These are phyloP conservation scores for Eubasilissa splendida DNA, from an alignment of 2,888 invertebrate genomes.

Conservation along the genomic window DNA sequence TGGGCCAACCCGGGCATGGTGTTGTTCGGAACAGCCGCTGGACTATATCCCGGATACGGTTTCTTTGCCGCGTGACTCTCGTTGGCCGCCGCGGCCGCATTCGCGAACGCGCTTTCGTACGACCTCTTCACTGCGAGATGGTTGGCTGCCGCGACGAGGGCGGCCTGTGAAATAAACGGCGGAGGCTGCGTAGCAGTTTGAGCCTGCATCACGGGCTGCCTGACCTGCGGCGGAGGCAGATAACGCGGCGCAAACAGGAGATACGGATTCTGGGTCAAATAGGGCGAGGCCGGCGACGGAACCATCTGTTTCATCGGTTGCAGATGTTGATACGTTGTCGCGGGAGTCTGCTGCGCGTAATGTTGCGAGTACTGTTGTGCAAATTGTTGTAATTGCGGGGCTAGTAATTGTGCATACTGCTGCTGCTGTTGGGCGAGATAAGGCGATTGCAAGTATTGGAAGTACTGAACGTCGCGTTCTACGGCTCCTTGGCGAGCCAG, in stretches of 20 bases:
- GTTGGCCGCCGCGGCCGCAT: constrained; percentile 73
- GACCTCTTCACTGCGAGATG: constrained; percentile 71
- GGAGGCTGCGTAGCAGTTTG: constrained; percentile 32
- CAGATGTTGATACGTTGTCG: constrained; percentile 62
- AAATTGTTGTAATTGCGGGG: constrained; percentile 60
- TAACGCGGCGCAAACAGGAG: constrained; percentile 41
- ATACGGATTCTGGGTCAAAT: constrained; percentile 46
- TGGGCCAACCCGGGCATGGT: constrained; percentile 64
- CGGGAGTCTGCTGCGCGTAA: constrained; percentile 27
- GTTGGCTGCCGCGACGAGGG: constrained; percentile 55
- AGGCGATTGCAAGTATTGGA: constrained; percentile 60
- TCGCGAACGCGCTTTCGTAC: constrained; percentile 78
- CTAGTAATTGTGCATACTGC: constrained; percentile 46
- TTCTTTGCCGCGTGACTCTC: constrained; percentile 68
- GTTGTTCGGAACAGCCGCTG: constrained; percentile 64
- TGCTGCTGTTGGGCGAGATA: constrained; percentile 57
- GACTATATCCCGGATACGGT: constrained; percentile 66
- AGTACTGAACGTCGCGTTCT: constrained; percentile 17
- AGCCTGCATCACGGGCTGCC: constrained; percentile 47
- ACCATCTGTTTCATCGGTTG: constrained; percentile 36
- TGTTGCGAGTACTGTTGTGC: constrained; percentile 29
- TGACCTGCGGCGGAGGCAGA: constrained; percentile 41
- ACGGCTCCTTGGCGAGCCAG: constrained; percentile 50
- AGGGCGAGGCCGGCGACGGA: constrained; percentile 34
- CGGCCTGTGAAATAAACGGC: constrained; percentile 36